Evolutionary conservation across 2,888 invertebrate genomes (phyloP).

Genomic region (Emmelina monodactyla): DNA sequence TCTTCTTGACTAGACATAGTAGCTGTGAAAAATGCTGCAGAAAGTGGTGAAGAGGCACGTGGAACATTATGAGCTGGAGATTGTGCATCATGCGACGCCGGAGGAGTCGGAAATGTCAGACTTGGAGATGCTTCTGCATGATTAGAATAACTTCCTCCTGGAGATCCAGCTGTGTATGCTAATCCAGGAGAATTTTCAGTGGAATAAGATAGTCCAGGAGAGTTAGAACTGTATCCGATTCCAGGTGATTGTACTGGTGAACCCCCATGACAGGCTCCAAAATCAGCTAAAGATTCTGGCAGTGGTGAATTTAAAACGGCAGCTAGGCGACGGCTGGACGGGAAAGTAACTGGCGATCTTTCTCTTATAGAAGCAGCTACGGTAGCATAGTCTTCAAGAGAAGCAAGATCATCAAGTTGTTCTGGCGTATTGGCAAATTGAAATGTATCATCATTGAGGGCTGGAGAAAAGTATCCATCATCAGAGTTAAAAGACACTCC

Average conservation of each 20-base stretch:
- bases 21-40: slow-evolving; percentile 83
- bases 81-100: slow-evolving; percentile 85
- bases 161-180: slow-evolving; percentile 45
- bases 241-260: slow-evolving; percentile 62
- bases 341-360: slow-evolving; percentile 64
- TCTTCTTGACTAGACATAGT: slow-evolving; percentile 88
- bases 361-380: slow-evolving; percentile 67
- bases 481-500: slow-evolving; percentile 71
- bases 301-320: slow-evolving; percentile 80
- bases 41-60: slow-evolving; percentile 80
- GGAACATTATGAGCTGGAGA: slow-evolving; percentile 70
- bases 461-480: slow-evolving; percentile 70
- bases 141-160: slow-evolving; percentile 46
- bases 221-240: slow-evolving; percentile 47
- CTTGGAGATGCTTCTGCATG: slow-evolving; percentile 70
- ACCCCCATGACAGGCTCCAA: slow-evolving; percentile 78
- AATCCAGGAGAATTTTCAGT: slow-evolving; percentile 65
- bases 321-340: slow-evolving; percentile 76
- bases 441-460: slow-evolving; percentile 79
- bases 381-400: slow-evolving; percentile 69
- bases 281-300: slow-evolving; percentile 82
- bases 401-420: slow-evolving; percentile 69
- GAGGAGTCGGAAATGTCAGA: slow-evolving; percentile 84
- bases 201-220: slow-evolving; percentile 79
- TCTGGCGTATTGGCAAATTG: slow-evolving; percentile 70